Base-by-base conservation (phyloP, 2,113 vertebrate species). In the Aegithalos caudatus region DNA sequence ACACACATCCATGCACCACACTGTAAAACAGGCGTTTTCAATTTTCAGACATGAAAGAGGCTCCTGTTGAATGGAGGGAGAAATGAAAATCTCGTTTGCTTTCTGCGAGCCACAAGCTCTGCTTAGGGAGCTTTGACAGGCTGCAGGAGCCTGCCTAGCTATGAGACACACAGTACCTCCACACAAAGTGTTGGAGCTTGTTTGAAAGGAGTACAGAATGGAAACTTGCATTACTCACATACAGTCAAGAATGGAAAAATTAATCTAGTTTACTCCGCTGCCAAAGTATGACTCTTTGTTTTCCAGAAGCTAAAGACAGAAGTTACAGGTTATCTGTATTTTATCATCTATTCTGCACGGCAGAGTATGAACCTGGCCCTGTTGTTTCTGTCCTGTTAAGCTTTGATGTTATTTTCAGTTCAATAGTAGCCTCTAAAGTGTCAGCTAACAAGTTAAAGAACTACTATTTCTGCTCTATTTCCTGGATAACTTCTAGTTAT, bases 41-140 rank as follows among this genome's bases (percentile, higher is more conserved):
- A 98, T 99, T 98, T 98, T 94, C 95, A 96, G 96, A 99, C 98
- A 98, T 99, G 98, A 99, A 99, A 99, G 98, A 95, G 97, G 98
- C 98, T 98, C 98, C 98, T 98, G 98, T 98, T 98, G 98, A 98
- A 98, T 98, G 97, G 98, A 98, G 98, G 97, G 97, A 98, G 97
- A 98, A 98, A 98, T 98, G 98, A 98, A 98, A 98, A 97, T 92
- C 93, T 92, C 96, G 96, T 91, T 97, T 93, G 76, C 96, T 97
- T 97, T 98, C 98, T 98, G 98, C 29, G 70, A 98, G 97, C 98
- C 98, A 98, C 96, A 98, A 98, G 98, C 97, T n/a, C n/a, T n/a
- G 87, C 95, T 97, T 80, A 72, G 64, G 95, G 92, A 97, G 97
- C 90, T 88, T 14, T 96, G 97, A 97, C 96, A 97, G 96, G 96